Conservation (phyloP, 64 coral and sea anemone species). For the Catalaphyllia jardinei region DNA sequence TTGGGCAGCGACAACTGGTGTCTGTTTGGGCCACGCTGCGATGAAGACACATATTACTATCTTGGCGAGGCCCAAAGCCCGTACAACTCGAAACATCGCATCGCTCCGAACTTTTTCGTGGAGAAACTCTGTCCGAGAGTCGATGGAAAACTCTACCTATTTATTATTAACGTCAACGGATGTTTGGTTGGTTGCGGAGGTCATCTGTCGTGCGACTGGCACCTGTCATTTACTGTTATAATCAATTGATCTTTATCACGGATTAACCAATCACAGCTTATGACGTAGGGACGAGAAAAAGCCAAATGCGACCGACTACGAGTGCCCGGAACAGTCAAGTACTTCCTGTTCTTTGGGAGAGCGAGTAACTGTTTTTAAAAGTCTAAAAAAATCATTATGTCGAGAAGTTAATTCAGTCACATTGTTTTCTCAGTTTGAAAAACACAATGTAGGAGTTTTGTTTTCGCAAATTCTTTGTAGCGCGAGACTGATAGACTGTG, state of each 20-base stretch:
- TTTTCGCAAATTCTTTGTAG: neutral
- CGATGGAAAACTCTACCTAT: conserved; percentile 64
- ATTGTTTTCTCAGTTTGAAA: neutral
- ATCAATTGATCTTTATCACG: conserved; percentile 62
- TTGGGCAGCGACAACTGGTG: neutral
- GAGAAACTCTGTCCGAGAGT: conserved; percentile 65
- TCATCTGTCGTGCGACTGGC: conserved; percentile 60
- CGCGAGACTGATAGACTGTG: neutral
- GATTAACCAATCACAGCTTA: conserved; percentile 44
- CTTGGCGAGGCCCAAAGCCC: conserved; percentile 73
- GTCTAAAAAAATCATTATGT: neutral
- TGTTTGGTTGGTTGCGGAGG: conserved; percentile 66
- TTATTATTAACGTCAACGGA: conserved; percentile 76
- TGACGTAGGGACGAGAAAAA: conserved; percentile 43
- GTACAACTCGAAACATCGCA: conserved; percentile 83
- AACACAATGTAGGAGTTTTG: neutral
- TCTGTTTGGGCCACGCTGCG: conserved; percentile 38
- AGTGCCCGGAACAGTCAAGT: neutral
- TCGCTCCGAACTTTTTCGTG: conserved; percentile 77
- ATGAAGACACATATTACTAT: conserved; percentile 54
- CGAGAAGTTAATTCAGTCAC: neutral
- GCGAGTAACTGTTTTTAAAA: neutral
- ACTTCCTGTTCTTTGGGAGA: neutral
- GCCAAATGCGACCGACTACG: neutral
- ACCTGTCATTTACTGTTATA: conserved; percentile 66